A percentile compares a stretch with the other conserved stretches of the same genome.
phyloP scores from a whole-genome alignment of 2,888 invertebrate genomes.

The Hoplodrina ambigua region DNA sequence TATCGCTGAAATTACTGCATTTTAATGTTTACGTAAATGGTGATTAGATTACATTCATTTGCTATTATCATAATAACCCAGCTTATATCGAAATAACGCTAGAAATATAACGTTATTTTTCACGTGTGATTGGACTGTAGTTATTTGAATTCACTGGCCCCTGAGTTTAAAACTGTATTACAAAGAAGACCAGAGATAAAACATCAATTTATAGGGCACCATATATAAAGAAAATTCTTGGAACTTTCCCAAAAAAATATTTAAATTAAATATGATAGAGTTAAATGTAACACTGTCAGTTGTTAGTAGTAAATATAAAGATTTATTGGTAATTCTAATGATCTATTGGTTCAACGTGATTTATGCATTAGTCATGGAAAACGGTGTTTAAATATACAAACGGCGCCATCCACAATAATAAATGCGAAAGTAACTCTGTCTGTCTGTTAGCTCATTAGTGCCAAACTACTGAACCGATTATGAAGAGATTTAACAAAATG shows the following conservation, averaged over 20 bases:
- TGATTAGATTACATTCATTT: too few species aligned
- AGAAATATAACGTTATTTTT: too few species aligned
- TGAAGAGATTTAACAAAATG: neutral
- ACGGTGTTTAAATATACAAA: constrained; percentile 29
- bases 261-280: constrained; percentile 21
- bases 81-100: too few species aligned
- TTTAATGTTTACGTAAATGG: too few species aligned
- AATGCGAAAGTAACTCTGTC: neutral
- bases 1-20: too few species aligned
- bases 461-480: too few species aligned
- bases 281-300: constrained; percentile 13
- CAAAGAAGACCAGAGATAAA: too few species aligned
- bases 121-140: too few species aligned
- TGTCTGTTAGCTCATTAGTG: neutral
- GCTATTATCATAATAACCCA: too few species aligned
- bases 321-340: constrained; percentile 40
- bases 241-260: constrained; percentile 21
- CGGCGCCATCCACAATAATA: neutral
- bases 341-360: constrained; percentile 29
- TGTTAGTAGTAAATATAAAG: constrained; percentile 23
- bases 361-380: constrained; percentile 23
- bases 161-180: too few species aligned
- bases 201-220: neutral
- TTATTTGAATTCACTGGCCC: too few species aligned
- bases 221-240: neutral